phyloP scores from a whole-genome alignment of 64 coral and sea anemone species.

The Stichodactyla helianthus region DNA sequence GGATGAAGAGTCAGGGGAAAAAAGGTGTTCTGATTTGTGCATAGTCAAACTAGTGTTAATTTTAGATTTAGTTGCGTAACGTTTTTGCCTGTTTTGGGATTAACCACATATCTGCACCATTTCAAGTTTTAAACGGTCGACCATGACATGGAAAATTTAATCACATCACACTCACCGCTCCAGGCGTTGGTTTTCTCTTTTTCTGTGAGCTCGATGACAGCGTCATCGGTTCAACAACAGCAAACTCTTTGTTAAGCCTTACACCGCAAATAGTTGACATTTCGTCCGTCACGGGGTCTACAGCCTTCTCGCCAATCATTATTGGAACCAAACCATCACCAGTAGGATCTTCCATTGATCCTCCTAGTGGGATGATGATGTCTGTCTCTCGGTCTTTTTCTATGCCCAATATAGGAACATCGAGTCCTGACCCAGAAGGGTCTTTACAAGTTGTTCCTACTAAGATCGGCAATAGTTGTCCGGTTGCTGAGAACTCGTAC shows the following conservation, averaged over 20 bases:
- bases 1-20: too few species aligned
- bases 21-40: too few species aligned
- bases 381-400: slow-evolving; percentile 88
- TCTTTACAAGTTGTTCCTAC: slow-evolving; percentile 87
- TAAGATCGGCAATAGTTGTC: slow-evolving; percentile 88
- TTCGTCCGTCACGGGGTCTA: slow-evolving; percentile 82
- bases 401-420: slow-evolving; percentile 90
- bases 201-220: slow-evolving; percentile 79
- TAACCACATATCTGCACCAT: too few species aligned
- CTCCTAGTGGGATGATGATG: slow-evolving; percentile 74
- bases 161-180: slow-evolving; percentile 31
- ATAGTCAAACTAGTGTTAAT: too few species aligned
- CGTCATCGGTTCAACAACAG: slow-evolving; percentile 78
- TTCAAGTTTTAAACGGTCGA: too few species aligned
- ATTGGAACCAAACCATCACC: slow-evolving; percentile 92
- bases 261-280: slow-evolving; percentile 90
- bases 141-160: background rate
- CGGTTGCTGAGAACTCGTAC: slow-evolving; percentile 96
- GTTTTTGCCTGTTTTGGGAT: too few species aligned
- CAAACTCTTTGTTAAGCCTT: slow-evolving; percentile 85
- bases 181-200: slow-evolving; percentile 74
- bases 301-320: slow-evolving; percentile 95
- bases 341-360: slow-evolving; percentile 94
- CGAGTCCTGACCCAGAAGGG: slow-evolving; percentile 70
- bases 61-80: too few species aligned